Percentiles rank a stretch among this genome's conserved stretches.
Conservation (phyloP, 2,888 invertebrate species). For the Schizotus pectinicornis region DNA sequence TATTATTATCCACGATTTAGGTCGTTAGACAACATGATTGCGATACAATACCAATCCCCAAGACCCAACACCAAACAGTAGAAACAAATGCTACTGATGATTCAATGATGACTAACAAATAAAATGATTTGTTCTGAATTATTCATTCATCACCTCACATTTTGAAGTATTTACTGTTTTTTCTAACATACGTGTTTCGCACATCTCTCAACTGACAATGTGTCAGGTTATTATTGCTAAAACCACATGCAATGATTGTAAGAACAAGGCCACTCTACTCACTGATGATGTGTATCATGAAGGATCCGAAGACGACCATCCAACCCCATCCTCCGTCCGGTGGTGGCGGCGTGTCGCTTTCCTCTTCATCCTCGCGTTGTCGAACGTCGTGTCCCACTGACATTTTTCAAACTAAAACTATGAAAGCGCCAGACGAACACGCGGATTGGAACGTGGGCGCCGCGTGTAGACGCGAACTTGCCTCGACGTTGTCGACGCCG, state of each 20-base stretch:
- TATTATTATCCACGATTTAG: background rate
- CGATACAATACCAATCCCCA: too few relatives aligned
- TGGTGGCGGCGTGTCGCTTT: constrained; percentile 62
- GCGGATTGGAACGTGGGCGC: constrained; percentile 15
- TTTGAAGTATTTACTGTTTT: too few relatives aligned
- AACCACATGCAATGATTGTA: too few relatives aligned
- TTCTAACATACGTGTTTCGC: too few relatives aligned
- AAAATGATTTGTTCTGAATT: too few relatives aligned
- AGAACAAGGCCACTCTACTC: constrained; percentile 60
- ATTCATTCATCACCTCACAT: too few relatives aligned
- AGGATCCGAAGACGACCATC: constrained; percentile 92
- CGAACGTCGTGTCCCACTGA: constrained; percentile 36
- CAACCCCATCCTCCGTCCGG: constrained; percentile 97
- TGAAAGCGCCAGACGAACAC: constrained; percentile 19
- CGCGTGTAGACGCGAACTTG: constrained; percentile 8
- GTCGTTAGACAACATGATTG: background rate
- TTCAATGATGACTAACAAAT: too few relatives aligned
- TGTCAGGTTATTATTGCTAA: too few relatives aligned
- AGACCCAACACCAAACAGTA: too few relatives aligned
- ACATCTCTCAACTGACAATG: too few relatives aligned
- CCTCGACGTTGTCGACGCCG: constrained; percentile 23
- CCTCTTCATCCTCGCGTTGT: constrained; percentile 48
- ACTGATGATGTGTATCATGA: constrained; percentile 95
- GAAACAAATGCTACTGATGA: too few relatives aligned
- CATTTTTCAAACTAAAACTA: constrained; percentile 31